A percentile compares a stretch with the other conserved stretches of the same genome.
These are phyloP conservation scores for Ferdinandea cuprea DNA, from an alignment of 2,888 invertebrate genomes.

Conservation along the genomic window DNA sequence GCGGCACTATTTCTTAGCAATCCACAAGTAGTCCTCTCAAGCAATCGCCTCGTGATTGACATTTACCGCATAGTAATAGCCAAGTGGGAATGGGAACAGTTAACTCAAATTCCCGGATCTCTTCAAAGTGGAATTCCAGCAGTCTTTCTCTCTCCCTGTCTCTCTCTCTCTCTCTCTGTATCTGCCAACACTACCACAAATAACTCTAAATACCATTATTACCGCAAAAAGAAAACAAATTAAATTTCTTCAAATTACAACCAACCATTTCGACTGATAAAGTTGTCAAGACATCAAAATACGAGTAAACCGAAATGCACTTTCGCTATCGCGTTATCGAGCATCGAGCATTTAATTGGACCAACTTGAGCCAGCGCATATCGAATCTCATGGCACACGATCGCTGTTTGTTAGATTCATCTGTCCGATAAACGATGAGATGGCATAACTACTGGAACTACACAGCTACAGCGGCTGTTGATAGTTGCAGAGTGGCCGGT, in stretches of 20 bases:
- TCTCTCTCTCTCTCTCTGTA: no score
- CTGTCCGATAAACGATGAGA: conserved; percentile 35
- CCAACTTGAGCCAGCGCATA: background rate
- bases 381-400: conserved; percentile 45
- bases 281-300: background rate
- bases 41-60: no score
- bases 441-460: conserved; percentile 40
- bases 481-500: background rate
- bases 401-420: conserved; percentile 44
- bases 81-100: no score
- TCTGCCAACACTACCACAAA: background rate
- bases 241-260: background rate
- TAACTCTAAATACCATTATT: background rate
- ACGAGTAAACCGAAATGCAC: conserved; percentile 30
- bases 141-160: background rate
- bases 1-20: no score
- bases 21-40: no score
- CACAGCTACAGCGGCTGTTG: background rate
- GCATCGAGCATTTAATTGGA: conserved; percentile 48
- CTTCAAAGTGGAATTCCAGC: background rate
- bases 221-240: background rate
- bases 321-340: conserved; percentile 46
- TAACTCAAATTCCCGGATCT: background rate
- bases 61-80: no score
- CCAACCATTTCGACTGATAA: background rate